These are phyloP conservation scores for Thecocarcelia acutangulata DNA, from an alignment of 2,888 invertebrate genomes.

Conservation along the genomic window DNA sequence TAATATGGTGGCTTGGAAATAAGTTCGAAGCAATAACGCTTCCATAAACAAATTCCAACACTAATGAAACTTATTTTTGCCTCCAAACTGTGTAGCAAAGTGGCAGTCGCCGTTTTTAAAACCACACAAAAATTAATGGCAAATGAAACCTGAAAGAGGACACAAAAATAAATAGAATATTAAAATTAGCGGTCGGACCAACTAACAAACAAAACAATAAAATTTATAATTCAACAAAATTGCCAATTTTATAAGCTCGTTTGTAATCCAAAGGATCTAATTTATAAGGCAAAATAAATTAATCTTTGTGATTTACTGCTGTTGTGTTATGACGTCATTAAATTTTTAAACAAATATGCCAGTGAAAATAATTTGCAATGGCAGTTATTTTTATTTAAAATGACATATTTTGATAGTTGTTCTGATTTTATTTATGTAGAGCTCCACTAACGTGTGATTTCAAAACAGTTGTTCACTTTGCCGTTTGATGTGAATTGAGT, in stretches of 20 bases:
- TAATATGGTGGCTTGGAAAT: too few relatives aligned
- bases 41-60: too few relatives aligned
- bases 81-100: too few relatives aligned
- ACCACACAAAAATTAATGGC: neutral
- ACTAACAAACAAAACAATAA: slow-evolving; percentile 54
- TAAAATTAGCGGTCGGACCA: slow-evolving; percentile 7
- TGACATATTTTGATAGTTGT: neutral
- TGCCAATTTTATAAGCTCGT: slow-evolving; percentile 34
- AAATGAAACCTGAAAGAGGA: neutral
- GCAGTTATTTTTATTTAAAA: slow-evolving; percentile 9
- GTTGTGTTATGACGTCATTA: slow-evolving; percentile 53
- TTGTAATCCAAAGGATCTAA: neutral
- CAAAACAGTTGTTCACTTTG: too few relatives aligned
- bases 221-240: slow-evolving; percentile 48
- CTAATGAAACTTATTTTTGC: too few relatives aligned
- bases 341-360: slow-evolving; percentile 44
- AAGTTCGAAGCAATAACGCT: too few relatives aligned
- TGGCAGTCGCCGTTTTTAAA: neutral
- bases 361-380: slow-evolving; percentile 31
- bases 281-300: slow-evolving; percentile 7
- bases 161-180: slow-evolving; percentile 14
- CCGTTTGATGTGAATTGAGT: too few relatives aligned
- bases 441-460: too few relatives aligned
- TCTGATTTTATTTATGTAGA: neutral
- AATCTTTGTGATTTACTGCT: slow-evolving; percentile 53